Percentiles rank a stretch among this genome's conserved stretches.
Evolutionary conservation across 2,888 invertebrate species (phyloP).

Genomic region (Apamea crenata): DNA sequence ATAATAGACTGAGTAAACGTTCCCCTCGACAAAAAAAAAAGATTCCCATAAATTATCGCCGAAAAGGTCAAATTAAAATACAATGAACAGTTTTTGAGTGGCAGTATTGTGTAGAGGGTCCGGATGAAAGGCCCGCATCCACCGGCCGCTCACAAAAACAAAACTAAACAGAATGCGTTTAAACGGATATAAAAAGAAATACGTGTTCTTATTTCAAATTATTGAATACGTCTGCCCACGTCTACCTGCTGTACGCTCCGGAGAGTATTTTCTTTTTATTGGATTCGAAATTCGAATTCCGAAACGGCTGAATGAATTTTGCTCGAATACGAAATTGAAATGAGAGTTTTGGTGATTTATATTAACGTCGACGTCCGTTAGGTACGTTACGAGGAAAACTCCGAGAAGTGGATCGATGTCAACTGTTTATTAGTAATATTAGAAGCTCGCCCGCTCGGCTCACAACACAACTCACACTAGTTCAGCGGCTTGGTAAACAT

Average conservation of each 20-base stretch:
- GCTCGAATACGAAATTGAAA: constrained; percentile 74
- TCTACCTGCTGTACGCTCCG: constrained; percentile 85
- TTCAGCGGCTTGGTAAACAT: constrained; percentile 88
- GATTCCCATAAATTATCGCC: constrained; percentile 90
- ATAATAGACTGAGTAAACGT: constrained; percentile 89
- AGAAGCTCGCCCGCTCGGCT: constrained; percentile 76
- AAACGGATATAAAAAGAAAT: constrained; percentile 90
- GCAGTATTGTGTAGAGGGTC: constrained; percentile 88
- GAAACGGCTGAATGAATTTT: constrained; percentile 81
- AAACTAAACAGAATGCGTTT: constrained; percentile 90
- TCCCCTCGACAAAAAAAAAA: constrained; percentile 82
- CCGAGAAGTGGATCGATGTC: constrained; percentile 80
- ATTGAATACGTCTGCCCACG: constrained; percentile 89
- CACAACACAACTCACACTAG: constrained; percentile 80
- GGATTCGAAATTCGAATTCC: constrained; percentile 77
- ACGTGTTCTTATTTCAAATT: constrained; percentile 89
- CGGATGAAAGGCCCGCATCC: constrained; percentile 89
- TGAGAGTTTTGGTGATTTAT: constrained; percentile 64
- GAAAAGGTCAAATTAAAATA: constrained; percentile 91
- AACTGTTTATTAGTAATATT: constrained; percentile 85
- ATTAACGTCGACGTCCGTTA: constrained; percentile 59
- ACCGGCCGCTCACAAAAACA: constrained; percentile 87
- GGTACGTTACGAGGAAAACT: constrained; percentile 64
- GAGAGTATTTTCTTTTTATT: constrained; percentile 81
- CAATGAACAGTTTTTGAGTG: constrained; percentile 90